phyloP scores from a whole-genome alignment of 1,140 invertebrate genomes.

The Habropoda laboriosa region DNA sequence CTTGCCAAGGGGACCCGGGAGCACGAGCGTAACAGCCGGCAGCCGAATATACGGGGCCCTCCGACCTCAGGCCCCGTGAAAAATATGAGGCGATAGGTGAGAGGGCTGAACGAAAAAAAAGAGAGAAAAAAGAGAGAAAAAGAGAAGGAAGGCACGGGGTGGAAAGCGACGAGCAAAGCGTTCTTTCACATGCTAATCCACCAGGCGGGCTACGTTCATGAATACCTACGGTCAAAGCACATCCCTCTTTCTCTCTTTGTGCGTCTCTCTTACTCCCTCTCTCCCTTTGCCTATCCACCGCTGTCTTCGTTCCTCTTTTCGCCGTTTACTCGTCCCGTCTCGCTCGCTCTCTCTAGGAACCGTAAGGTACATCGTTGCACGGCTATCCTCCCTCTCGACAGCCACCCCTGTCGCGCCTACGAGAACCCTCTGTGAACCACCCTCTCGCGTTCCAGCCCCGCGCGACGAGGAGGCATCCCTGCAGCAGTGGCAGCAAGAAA shows the following conservation, averaged over 20 bases:
- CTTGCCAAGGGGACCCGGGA: conserved; percentile 20
- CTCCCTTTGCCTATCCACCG: background rate
- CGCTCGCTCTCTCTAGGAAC: background rate
- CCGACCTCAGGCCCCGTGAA: conserved; percentile 51
- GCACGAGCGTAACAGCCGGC: conserved; percentile 32
- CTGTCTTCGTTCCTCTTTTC: conserved; percentile 9
- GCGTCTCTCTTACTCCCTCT: conserved; percentile 45
- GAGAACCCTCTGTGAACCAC: conserved; percentile 50
- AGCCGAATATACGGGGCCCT: conserved; percentile 48
- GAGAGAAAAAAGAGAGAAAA: too few species aligned
- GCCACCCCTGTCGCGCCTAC: conserved; percentile 42
- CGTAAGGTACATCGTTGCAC: conserved; percentile 37
- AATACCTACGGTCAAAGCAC: conserved; percentile 79
- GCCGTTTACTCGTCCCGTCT: too few species aligned
- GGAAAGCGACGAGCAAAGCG: conserved; percentile 71
- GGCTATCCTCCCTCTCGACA: conserved; percentile 23
- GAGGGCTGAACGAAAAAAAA: conserved; percentile 47
- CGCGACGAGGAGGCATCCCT: conserved; percentile 56
- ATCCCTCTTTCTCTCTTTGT: conserved; percentile 54
- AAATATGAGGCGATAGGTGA: conserved; percentile 62
- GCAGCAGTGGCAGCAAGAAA: conserved; percentile 67
- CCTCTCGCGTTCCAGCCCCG: conserved; percentile 3
- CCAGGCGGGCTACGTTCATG: conserved; percentile 75
- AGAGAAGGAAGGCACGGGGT: conserved; percentile 48
- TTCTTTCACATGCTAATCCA: conserved; percentile 81